Percentiles rank a stretch among this genome's conserved stretches.
These are phyloP conservation scores for Aegithalos caudatus DNA, from an alignment of 2,113 vertebrate species.

Conservation along the genomic window DNA sequence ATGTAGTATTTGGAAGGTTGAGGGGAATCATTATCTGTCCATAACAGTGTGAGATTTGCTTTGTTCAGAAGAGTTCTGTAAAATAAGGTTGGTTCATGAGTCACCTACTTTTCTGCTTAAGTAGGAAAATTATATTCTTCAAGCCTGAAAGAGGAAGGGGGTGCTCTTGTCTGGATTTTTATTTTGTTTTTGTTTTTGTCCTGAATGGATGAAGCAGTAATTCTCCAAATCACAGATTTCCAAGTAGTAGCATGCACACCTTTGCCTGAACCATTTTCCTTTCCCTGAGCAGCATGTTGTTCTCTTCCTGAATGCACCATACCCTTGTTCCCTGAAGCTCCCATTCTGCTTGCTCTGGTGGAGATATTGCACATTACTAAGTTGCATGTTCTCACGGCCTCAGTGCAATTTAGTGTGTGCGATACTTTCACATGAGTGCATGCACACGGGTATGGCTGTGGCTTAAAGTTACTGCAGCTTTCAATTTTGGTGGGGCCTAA, in stretches of 20 bases:
- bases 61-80: background rate
- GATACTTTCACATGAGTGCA: constrained; percentile 87
- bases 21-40: background rate
- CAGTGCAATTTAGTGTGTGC: constrained; percentile 86
- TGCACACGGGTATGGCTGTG: constrained; percentile 81
- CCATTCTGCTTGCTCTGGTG: constrained; percentile 84
- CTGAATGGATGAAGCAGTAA: background rate
- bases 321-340: constrained; percentile 73
- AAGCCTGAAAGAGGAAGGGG: background rate
- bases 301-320: constrained; percentile 75
- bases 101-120: background rate
- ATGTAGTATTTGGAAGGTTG: background rate
- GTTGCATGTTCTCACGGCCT: constrained; percentile 85
- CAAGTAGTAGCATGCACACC: constrained; percentile 70
- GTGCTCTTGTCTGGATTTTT: background rate
- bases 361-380: constrained; percentile 88
- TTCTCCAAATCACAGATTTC: constrained; percentile 27
- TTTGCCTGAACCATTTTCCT: constrained; percentile 64
- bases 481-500: background rate
- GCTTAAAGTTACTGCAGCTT: constrained; percentile 74
- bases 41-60: background rate
- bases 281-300: constrained; percentile 71
- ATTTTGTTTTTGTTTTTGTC: background rate
- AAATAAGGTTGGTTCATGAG: background rate
- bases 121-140: background rate